Conservation (phyloP, 2,888 invertebrate species). For the Charanyca ferruginea region DNA sequence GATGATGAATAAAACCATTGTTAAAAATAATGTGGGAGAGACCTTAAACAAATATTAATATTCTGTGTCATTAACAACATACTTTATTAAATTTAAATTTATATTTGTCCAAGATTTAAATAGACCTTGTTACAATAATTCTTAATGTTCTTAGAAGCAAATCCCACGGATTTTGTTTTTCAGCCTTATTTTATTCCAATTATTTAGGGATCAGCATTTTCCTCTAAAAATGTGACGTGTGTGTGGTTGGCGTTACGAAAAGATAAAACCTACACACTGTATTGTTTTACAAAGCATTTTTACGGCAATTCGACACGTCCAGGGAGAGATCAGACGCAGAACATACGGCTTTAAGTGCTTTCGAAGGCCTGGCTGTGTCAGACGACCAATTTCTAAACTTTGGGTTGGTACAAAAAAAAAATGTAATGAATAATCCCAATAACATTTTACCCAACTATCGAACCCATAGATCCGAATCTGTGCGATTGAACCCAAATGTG, state of each 20-base stretch:
- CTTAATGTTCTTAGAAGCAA: slow-evolving; percentile 18
- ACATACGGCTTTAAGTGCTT: no score
- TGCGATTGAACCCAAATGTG: no score
- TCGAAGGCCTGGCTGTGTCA: no score
- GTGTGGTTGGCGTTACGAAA: not conserved
- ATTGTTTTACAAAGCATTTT: not conserved
- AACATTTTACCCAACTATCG: not conserved
- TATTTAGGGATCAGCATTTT: slow-evolving; percentile 55
- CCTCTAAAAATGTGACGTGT: slow-evolving; percentile 17
- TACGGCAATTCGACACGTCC: not conserved
- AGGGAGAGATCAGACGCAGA: no score
- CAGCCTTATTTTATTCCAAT: slow-evolving; percentile 37
- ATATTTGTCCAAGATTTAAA: not conserved
- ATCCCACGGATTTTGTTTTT: slow-evolving; percentile 21
- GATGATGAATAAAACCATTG: no score
- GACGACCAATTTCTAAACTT: no score
- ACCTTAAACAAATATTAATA: not conserved
- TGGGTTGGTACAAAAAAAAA: no score
- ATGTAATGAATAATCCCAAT: no score
- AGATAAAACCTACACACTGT: slow-evolving; percentile 1
- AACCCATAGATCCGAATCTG: no score
- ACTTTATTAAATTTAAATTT: not conserved
- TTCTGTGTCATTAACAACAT: not conserved
- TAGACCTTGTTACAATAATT: slow-evolving; percentile 5
- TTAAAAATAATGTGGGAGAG: no score